These are phyloP conservation scores for Hassar affinis DNA, from an alignment of 2,113 vertebrate species.

Conservation along the genomic window DNA sequence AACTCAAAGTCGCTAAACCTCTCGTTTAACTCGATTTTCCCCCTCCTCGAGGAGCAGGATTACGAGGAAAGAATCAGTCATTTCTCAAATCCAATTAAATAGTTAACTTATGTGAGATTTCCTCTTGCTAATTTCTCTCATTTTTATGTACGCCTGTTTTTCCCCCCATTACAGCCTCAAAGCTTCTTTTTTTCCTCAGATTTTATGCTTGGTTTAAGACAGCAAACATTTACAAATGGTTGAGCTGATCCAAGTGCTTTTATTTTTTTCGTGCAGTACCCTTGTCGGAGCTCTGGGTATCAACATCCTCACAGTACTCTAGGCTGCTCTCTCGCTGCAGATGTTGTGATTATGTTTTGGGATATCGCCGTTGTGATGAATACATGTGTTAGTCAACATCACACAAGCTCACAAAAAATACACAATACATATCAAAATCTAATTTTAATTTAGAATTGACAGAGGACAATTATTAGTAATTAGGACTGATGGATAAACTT, in stretches of 20 bases:
- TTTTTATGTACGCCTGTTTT: slow-evolving; percentile 34
- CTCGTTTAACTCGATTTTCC: slow-evolving; percentile 50
- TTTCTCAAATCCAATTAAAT: slow-evolving; percentile 50
- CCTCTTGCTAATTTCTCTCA: slow-evolving; percentile 46
- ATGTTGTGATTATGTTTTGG: neutral
- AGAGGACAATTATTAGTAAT: neutral
- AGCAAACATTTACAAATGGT: neutral
- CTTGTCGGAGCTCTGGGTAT: neutral
- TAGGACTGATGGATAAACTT: neutral
- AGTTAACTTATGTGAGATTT: slow-evolving; percentile 51
- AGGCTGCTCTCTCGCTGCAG: neutral
- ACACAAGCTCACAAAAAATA: neutral
- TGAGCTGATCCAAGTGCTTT: neutral
- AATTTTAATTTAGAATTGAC: neutral
- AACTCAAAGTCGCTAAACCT: slow-evolving; percentile 38
- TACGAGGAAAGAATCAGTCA: slow-evolving; percentile 49
- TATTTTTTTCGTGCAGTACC: neutral
- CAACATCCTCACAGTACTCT: neutral
- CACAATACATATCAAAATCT: neutral
- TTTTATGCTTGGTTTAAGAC: neutral
- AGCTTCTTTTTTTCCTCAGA: slow-evolving; percentile 4
- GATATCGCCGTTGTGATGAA: neutral
- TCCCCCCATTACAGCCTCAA: neutral
- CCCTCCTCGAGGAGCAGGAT: slow-evolving; percentile 33
- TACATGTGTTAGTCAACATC: neutral